A percentile compares a stretch with the other conserved stretches of the same genome.
These are phyloP conservation scores for Athalia cordata DNA, from an alignment of 2,888 invertebrate species.

Conservation along the genomic window DNA sequence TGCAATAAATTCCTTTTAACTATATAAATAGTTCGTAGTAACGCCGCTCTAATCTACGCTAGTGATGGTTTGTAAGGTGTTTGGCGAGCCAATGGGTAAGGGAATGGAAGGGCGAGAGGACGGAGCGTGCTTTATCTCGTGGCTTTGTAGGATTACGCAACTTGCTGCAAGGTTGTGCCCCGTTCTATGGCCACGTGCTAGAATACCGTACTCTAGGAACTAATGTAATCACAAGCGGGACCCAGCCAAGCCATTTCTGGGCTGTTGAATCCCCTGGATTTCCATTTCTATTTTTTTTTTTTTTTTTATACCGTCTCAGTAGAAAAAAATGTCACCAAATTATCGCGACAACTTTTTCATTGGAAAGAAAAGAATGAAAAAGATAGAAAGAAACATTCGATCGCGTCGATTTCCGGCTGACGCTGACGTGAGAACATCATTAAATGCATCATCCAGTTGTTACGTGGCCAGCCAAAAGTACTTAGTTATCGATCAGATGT, in stretches of 20 bases:
- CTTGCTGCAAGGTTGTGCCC: constrained; percentile 40
- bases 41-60: no score
- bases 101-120: constrained; percentile 29
- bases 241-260: neutral
- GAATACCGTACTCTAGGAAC: neutral
- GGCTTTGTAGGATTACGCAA: constrained; percentile 47
- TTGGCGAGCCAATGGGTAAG: constrained; percentile 48
- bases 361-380: no score
- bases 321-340: no score
- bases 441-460: neutral
- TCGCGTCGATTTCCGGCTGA: neutral
- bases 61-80: no score
- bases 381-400: no score
- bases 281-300: no score
- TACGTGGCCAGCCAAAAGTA: neutral
- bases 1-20: no score
- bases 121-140: constrained; percentile 46
- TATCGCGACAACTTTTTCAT: no score
- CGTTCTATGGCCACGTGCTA: constrained; percentile 40
- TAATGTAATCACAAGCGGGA: constrained; percentile 6
- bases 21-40: no score
- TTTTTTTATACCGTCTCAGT: no score
- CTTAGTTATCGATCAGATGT: neutral
- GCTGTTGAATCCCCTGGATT: neutral
- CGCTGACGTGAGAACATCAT: neutral